Evolutionary conservation across 2,113 vertebrate genomes (phyloP).

Genomic region (Pithys albifrons): DNA sequence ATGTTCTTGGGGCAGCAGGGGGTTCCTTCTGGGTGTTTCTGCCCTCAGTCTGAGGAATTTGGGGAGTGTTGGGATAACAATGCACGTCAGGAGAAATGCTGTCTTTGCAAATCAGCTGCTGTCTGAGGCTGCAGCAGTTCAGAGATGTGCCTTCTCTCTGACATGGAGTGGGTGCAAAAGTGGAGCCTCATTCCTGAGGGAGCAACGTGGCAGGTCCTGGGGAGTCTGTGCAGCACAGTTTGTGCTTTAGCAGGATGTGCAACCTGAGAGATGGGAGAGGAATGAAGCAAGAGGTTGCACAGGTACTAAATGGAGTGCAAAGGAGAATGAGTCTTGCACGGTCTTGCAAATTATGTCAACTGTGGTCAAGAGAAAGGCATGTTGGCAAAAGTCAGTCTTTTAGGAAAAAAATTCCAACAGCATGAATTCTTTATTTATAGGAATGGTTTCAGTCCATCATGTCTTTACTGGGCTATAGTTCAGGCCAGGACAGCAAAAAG

Average conservation of each 20-base stretch:
- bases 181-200: neutral
- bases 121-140: neutral
- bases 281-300: neutral
- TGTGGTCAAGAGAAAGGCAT: neutral
- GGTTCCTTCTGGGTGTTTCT: neutral
- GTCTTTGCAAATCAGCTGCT: conserved; percentile 11
- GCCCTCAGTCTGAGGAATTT: conserved; percentile 38
- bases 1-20: conserved; percentile 9
- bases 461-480: neutral
- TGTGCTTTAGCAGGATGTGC: neutral
- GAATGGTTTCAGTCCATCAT: neutral
- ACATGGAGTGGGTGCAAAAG: neutral
- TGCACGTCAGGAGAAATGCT: conserved; percentile 38
- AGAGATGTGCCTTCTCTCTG: neutral
- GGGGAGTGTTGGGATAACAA: conserved; percentile 51
- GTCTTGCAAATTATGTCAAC: neutral
- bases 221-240: neutral
- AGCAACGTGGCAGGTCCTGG: neutral
- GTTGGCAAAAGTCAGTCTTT: neutral
- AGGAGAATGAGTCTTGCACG: neutral
- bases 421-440: neutral
- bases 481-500: neutral
- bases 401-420: neutral
- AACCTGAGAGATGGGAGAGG: neutral
- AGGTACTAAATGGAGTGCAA: neutral